A percentile compares a stretch with the other conserved stretches of the same genome.
These are phyloP conservation scores for Campylomormyrus tamandua DNA, from an alignment of 2,113 vertebrate genomes.

Conservation along the genomic window DNA sequence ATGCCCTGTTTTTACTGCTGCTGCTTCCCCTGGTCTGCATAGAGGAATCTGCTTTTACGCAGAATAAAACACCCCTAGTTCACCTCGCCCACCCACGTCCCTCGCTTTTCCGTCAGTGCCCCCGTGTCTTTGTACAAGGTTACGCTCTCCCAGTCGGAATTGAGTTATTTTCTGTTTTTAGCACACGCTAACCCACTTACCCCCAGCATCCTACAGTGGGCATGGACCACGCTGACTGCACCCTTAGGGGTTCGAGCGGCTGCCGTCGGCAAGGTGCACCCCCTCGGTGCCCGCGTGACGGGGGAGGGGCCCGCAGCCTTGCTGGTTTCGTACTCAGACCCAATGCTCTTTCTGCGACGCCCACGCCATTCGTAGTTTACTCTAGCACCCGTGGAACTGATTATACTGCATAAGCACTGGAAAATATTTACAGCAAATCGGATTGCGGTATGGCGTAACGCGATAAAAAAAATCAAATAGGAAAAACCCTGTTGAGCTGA, in stretches of 20 bases:
- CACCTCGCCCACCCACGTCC: background rate
- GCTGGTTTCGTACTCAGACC: background rate
- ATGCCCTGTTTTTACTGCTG: background rate
- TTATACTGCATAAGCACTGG: background rate
- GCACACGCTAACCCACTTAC: slow-evolving; percentile 35
- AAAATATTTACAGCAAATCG: slow-evolving; percentile 11
- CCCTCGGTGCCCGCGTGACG: background rate
- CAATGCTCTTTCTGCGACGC: background rate
- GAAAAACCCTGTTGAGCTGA: background rate
- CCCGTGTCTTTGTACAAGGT: slow-evolving; percentile 17
- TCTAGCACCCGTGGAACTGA: slow-evolving; percentile 8
- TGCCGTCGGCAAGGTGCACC: slow-evolving; percentile 32
- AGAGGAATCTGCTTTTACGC: background rate
- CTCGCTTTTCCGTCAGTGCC: background rate
- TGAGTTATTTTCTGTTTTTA: slow-evolving; percentile 40
- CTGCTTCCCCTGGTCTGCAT: background rate
- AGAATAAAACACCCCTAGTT: background rate
- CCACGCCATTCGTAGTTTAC: background rate
- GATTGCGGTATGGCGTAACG: background rate
- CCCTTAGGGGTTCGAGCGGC: slow-evolving; percentile 39
- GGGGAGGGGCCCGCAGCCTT: background rate
- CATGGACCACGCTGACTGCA: slow-evolving; percentile 49
- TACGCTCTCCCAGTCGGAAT: slow-evolving; percentile 12
- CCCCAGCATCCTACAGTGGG: slow-evolving; percentile 35
- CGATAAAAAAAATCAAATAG: background rate